These are phyloP conservation scores for Cheilosia impressa DNA, from an alignment of 2,888 invertebrate species.

Conservation along the genomic window DNA sequence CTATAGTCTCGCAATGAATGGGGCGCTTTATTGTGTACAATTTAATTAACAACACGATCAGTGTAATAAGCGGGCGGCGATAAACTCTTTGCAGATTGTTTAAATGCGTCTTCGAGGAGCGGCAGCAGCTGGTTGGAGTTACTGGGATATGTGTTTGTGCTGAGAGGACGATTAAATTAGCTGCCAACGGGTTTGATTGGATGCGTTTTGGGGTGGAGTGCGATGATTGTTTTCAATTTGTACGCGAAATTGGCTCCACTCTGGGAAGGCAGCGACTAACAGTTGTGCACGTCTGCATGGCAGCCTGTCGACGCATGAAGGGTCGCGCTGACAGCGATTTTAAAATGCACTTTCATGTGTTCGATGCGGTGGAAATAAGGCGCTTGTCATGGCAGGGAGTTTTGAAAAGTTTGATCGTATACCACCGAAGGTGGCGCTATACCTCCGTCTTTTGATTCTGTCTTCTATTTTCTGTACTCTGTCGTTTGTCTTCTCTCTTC, in stretches of 20 bases:
- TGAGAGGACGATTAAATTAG: conserved; percentile 57
- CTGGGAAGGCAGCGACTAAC: no score
- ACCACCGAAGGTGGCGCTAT: no score
- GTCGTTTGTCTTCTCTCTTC: no score
- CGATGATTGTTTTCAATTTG: conserved; percentile 72
- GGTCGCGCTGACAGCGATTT: no score
- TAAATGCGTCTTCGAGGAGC: conserved; percentile 36
- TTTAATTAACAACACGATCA: conserved; percentile 72
- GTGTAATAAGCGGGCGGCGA: conserved; percentile 67
- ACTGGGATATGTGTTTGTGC: neutral
- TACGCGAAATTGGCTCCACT: conserved; percentile 35
- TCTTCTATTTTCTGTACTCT: no score
- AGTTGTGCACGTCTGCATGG: no score
- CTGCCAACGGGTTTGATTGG: conserved; percentile 66
- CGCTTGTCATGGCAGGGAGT: no score
- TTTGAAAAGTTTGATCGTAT: no score
- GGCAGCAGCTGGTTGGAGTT: conserved; percentile 43
- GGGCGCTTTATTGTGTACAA: conserved; percentile 68
- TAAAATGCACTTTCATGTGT: no score
- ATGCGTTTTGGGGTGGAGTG: conserved; percentile 65
- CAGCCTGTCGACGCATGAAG: no score
- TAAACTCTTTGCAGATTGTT: conserved; percentile 61
- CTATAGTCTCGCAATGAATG: conserved; percentile 39
- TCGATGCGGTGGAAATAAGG: no score
- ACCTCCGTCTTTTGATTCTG: no score